phyloP scores from a whole-genome alignment of 37 sponge, comb jelly and placozoan genomes.

The Tethya wilhelma region DNA sequence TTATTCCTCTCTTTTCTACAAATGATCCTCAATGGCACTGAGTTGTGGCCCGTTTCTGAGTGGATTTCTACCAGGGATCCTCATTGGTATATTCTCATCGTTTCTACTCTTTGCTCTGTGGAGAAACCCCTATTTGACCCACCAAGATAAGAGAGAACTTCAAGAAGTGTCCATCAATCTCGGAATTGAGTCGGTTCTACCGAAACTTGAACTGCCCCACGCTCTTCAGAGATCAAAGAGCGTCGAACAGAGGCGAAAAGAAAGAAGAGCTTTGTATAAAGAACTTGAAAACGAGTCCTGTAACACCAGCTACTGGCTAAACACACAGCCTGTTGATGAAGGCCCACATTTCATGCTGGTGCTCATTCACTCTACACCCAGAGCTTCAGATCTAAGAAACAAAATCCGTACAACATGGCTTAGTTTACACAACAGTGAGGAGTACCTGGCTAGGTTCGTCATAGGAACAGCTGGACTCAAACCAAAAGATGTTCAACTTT shows the following conservation, averaged over 20 bases:
- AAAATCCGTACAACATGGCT: slow-evolving; percentile 74
- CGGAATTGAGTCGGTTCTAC: too few species aligned
- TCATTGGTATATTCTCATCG: slow-evolving; percentile 24
- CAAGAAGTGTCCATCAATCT: too few species aligned
- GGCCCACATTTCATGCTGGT: slow-evolving; percentile 15
- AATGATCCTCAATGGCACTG: too few species aligned
- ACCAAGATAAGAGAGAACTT: slow-evolving; percentile 2
- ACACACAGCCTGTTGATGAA: background rate
- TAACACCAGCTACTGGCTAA: background rate
- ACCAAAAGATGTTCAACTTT: background rate
- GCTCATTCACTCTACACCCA: slow-evolving; percentile 17
- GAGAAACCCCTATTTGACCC: background rate
- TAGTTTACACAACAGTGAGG: background rate
- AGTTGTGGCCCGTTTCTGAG: slow-evolving; percentile 5
- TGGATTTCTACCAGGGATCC: slow-evolving; percentile 32
- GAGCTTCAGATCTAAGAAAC: slow-evolving; percentile 19
- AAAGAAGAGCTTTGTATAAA: background rate
- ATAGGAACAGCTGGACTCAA: slow-evolving; percentile 36
- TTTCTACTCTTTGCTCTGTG: slow-evolving; percentile 27
- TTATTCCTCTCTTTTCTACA: too few species aligned
- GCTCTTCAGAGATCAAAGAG: background rate
- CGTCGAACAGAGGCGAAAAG: background rate
- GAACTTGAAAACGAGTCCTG: background rate
- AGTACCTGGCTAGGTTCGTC: slow-evolving; percentile 49
- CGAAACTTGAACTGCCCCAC: too few species aligned